These are phyloP conservation scores for Syrphus vitripennis DNA, from an alignment of 2,888 invertebrate genomes.

Conservation along the genomic window DNA sequence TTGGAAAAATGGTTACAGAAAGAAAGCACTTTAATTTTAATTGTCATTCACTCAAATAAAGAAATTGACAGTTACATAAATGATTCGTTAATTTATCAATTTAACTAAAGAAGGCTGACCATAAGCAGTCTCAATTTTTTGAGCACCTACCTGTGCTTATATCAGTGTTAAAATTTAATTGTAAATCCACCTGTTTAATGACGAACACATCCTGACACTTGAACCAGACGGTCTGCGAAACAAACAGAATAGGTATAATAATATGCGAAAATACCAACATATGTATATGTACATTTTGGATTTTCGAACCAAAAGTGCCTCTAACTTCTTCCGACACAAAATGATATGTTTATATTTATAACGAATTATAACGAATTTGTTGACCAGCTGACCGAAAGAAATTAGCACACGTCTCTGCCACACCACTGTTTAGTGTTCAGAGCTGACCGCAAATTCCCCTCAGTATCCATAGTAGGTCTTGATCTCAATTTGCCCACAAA, in stretches of 20 bases:
- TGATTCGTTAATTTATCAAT: no score
- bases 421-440: background rate
- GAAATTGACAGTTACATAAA: no score
- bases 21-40: no score
- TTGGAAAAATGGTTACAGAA: no score
- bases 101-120: no score
- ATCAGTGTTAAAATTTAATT: background rate
- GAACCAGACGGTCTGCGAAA: background rate
- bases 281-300: background rate
- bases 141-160: no score
- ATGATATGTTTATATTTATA: constrained; percentile 12
- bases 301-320: background rate
- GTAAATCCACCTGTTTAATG: background rate
- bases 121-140: no score
- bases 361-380: constrained; percentile 6
- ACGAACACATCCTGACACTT: background rate
- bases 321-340: background rate
- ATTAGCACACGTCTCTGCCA: constrained; percentile 39
- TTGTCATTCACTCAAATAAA: no score
- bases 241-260: background rate
- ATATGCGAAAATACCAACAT: background rate
- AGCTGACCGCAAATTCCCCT: constrained; percentile 35
- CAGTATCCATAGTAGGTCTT: constrained; percentile 37
- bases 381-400: constrained; percentile 63
- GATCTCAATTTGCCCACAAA: constrained; percentile 64